Evolutionary conservation across 1,140 invertebrate genomes (phyloP).

Genomic region (Octopus sinensis): DNA sequence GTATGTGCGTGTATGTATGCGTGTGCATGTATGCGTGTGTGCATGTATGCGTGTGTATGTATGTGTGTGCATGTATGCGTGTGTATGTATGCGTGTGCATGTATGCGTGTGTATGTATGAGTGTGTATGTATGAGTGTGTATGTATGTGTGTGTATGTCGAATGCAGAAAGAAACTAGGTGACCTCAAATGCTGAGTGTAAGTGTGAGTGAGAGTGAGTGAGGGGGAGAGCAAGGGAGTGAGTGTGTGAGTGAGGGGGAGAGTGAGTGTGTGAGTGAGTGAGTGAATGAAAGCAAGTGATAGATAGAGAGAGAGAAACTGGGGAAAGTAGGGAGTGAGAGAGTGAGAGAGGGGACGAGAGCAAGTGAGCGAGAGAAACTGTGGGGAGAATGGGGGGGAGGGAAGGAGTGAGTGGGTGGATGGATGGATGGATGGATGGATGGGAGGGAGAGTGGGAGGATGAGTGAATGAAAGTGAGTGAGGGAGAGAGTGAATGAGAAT

Average conservation of each 20-base stretch:
- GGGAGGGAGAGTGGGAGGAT: too few relatives aligned
- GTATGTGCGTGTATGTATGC: neutral
- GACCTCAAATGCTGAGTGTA: too few relatives aligned
- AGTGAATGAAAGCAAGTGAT: slow-evolving; percentile 11
- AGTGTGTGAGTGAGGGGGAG: slow-evolving; percentile 68
- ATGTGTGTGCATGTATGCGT: neutral
- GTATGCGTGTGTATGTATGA: neutral
- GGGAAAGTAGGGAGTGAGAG: neutral
- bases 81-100: neutral
- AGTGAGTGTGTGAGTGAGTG: slow-evolving; percentile 96
- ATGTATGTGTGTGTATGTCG: too few relatives aligned
- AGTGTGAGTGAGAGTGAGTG: too few relatives aligned
- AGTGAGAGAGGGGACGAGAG: slow-evolving; percentile 28
- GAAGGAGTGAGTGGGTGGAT: neutral
- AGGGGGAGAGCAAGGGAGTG: neutral
- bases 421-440: neutral
- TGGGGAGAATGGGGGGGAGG: neutral
- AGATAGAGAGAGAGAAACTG: neutral
- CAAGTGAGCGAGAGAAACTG: neutral
- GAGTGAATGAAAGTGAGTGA: neutral
- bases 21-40: neutral
- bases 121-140: too few relatives aligned
- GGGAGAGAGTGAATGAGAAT: neutral
- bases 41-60: neutral
- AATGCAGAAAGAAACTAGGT: too few relatives aligned